Evolutionary conservation across 35 echinoderm and acorn worm species (phyloP), one percentile per base, ranked within the genome.

Genomic region (Amphiura filiformis): DNA sequence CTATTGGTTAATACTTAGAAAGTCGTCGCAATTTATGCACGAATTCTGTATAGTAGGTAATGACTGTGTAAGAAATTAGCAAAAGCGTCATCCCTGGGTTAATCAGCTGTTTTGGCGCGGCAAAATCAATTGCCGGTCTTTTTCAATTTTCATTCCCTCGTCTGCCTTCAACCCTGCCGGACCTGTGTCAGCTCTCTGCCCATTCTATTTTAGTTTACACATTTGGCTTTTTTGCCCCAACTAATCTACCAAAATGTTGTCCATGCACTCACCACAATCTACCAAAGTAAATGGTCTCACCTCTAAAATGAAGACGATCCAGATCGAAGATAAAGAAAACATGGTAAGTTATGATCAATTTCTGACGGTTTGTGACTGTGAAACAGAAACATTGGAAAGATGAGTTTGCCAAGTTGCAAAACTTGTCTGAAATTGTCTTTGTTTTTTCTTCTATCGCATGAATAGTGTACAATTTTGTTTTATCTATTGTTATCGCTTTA

Each of bases 271-370:
- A 56, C 93, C 93, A 86, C 86, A 88, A 76, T 86, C 93, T 49
- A 95, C 93, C 38, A 95, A 95, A 61, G 81, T 94, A 84, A 91
- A 91, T 81, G 80, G 37, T 56, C 75, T 95, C 26, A 80, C 93
- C 7, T 78, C 76, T n/a, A 87, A 94, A 35, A 31, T 90, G 57
- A 80, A 90, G 78, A 90, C 82, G 26, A 5, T 39, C 2, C 36
- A 39, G 70, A 40, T 90, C 76, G 86, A 91, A 36, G 89, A 95
- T 86, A 88, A 95, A 76, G 93, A 95, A 95, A 95, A 95, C 75
- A 42, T 84, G 89, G 93, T 95, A 85, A 92, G 89, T 75, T 81
- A 75, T n/a, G n/a, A n/a, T n/a, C n/a, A n/a, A n/a, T n/a, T n/a
- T n/a, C n/a, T n/a, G n/a, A n/a, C n/a, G n/a, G n/a, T n/a, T n/a